Evolutionary conservation across 2,888 invertebrate genomes (phyloP), one percentile per base, ranked within the genome.

Genomic region (Amphipyra berbera): DNA sequence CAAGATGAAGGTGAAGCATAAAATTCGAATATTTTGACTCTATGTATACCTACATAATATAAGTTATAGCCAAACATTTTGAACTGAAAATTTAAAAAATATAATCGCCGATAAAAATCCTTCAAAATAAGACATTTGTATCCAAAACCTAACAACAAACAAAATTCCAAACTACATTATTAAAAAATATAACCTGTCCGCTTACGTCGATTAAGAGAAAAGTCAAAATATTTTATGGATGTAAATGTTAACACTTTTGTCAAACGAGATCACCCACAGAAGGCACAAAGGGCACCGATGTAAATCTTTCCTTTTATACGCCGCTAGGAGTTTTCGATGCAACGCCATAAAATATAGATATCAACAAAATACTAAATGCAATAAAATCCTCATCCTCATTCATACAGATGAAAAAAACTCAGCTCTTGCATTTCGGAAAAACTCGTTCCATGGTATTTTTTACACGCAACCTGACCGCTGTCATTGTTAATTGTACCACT

Each of bases 161-260:
- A 65, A 63, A 79, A 70, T 78, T 68, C 64, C 61, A 70, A 46
- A 44, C 55, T 8, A 55, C 14, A 54, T 69, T 62, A 63, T 71
- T 68, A 76, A 76, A 81, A 83, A 82, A 82, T 66, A 9, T 73
- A 79, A 82, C 79, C 82, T 86, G 87, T 87, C 88, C 65, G 65
- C 82, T 86, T 85, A 86, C 67, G 78, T 82, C 83, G 75, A 87
- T 87, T 90, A 89, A 93, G 86, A 87, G 87, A 92, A 92, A 87
- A 91, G 92, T 94, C 94, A 93, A 94, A 94, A 95, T 94, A 95
- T 95, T 95, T 94, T 94, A 94, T 90, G 89, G 88, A 81, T 82
- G 83, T 86, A 85, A 85, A 92, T 90, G 93, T 94, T 94, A 92
- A 93, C 94, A 94, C 92, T 92, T 90, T 93, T 93, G 92, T 95